Base-by-base conservation (phyloP, 92 coral and sea anemone genomes). In the Parazoanthus atlanticus region DNA sequence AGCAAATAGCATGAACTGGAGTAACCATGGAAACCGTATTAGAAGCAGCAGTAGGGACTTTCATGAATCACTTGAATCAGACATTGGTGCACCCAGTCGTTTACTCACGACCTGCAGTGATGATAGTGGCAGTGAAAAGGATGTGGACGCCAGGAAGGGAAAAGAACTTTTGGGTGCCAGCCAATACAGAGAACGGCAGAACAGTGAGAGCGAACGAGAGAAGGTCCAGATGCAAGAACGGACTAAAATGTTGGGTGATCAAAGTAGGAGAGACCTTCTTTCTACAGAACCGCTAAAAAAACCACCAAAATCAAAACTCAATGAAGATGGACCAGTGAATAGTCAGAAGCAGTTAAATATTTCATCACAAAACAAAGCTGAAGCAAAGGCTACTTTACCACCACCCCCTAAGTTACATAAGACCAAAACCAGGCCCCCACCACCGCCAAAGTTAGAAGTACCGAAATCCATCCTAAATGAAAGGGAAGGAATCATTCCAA, bases 381-480 rank as follows among this genome's bases (percentile, higher is more conserved):
- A 88, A 41, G 89, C 88, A 17, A 41, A 78, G 12, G 86, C 91
- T 78, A 71, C 58, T 76, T 72, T 91, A 43, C 91, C 95, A 69
- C 91, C 93, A 23, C 98, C 95, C 43, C 98, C 98, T 26, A 94
- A 93, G 86, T 58, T 93, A 21, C 91, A 92, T n/a, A 94, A 91
- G 80, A 91, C 93, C 8, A 94, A 91, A 86, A 92, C 93, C 4
- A 95, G 92, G 40, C 91, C 98, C 69, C 93, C 92, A 32, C 98
- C 98, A 2, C 98, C 98, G 3, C 98, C 98, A 73, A 94, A 90
- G 13, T 88, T 95, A 77, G 90, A 93, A 83, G 94, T 95, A 40
- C 98, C 98, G 3, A 91, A 92, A 43, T 93, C 98, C 26, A 95
- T 95, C 76, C 91, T 95, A 80, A 95, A 95, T 86, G 91, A 91